phyloP scores from a whole-genome alignment of 53 echinoderm and acorn worm species.

The Paracentrotus lividus region DNA sequence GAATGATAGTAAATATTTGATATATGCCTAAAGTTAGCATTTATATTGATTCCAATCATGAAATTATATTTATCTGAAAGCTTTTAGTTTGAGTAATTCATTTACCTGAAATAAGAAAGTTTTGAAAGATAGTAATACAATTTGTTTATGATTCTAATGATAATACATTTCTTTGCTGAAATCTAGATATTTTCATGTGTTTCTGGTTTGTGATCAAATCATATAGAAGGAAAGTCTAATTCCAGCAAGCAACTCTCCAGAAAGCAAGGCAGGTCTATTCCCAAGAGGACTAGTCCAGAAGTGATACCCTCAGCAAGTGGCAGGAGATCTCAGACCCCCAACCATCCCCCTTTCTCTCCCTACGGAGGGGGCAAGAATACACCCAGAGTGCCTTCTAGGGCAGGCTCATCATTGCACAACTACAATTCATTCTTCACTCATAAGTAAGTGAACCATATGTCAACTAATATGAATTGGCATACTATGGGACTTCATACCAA shows the following conservation, averaged over 20 bases:
- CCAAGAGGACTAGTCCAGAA: conserved; percentile 62
- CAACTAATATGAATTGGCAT: too few relatives aligned
- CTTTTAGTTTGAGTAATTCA: too few relatives aligned
- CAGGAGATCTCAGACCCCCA: conserved; percentile 56
- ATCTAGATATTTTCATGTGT: neutral
- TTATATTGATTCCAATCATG: too few relatives aligned
- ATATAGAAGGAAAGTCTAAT: conserved; percentile 72
- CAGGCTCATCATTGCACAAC: conserved; percentile 83
- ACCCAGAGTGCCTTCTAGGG: conserved; percentile 78
- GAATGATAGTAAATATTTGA: too few relatives aligned
- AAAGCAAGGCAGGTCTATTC: conserved; percentile 36
- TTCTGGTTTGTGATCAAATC: neutral
- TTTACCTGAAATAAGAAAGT: too few relatives aligned
- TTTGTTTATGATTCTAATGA: too few relatives aligned
- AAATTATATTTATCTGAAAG: too few relatives aligned
- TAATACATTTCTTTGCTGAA: too few relatives aligned
- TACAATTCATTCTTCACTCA: conserved; percentile 98
- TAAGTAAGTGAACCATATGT: conserved; percentile 81
- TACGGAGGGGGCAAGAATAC: conserved; percentile 70
- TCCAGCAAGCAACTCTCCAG: conserved; percentile 61
- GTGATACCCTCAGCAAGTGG: conserved; percentile 18
- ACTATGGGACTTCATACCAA: too few relatives aligned
- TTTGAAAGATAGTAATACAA: too few relatives aligned
- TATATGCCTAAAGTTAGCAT: too few relatives aligned
- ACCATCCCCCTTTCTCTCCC: conserved; percentile 63